Conservation (phyloP, 2,888 invertebrate genomes). For the Halocaridina rubra region DNA sequence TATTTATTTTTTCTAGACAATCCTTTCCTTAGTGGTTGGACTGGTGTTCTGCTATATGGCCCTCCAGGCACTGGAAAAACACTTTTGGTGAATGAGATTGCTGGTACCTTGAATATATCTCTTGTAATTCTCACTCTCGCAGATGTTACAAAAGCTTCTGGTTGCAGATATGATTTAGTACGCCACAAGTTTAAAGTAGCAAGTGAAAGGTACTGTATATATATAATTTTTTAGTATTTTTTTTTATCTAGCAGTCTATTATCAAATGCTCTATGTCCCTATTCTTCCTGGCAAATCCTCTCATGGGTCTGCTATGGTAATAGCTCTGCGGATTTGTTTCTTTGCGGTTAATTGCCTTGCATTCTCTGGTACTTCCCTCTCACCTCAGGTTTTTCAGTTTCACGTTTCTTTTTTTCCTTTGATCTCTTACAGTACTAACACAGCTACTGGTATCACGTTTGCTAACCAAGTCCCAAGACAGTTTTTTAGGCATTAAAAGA, state of each 20-base stretch:
- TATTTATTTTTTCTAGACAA: not conserved
- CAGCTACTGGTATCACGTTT: too few species aligned
- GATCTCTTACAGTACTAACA: too few species aligned
- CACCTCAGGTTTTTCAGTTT: too few species aligned
- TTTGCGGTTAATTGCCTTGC: too few species aligned
- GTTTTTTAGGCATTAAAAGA: too few species aligned
- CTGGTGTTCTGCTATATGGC: conserved; percentile 35
- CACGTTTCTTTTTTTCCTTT: too few species aligned
- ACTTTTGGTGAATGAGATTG: conserved; percentile 15
- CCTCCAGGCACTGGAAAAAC: conserved; percentile 45
- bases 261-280: not conserved
- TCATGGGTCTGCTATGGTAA: too few species aligned
- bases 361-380: too few species aligned
- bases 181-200: not conserved
- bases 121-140: conserved; percentile 11
- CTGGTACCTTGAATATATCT: not conserved
- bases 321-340: too few species aligned
- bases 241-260: not conserved
- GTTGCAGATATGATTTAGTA: not conserved
- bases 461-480: too few species aligned
- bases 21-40: conserved; percentile 29
- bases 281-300: too few species aligned
- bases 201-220: not conserved
- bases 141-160: not conserved
- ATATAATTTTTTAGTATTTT: not conserved